A percentile compares a stretch with the other conserved stretches of the same genome.
These are phyloP conservation scores for Clivina fossor DNA, from an alignment of 2,888 invertebrate species.

Conservation along the genomic window DNA sequence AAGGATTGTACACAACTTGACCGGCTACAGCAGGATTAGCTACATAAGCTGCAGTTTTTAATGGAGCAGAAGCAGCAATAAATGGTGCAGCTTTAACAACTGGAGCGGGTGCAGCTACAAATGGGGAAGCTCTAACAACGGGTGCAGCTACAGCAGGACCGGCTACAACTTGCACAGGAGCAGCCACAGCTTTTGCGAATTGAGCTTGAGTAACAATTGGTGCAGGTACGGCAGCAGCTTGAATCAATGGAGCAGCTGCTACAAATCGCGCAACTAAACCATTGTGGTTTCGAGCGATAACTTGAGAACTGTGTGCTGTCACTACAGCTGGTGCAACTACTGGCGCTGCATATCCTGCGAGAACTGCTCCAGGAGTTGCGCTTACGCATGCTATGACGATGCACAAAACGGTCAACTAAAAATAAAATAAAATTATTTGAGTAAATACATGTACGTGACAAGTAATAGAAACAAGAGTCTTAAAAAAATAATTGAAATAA, in stretches of 20 bases:
- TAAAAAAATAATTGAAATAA: too few relatives aligned
- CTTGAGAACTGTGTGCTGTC: constrained; percentile 68
- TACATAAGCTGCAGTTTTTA: constrained; percentile 35
- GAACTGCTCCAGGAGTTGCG: constrained; percentile 49
- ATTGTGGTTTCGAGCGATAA: constrained; percentile 64
- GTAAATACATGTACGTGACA: too few relatives aligned
- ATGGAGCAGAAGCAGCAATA: constrained; percentile 41
- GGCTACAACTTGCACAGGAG: constrained; percentile 35
- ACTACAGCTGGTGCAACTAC: constrained; percentile 53
- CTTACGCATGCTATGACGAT: constrained; percentile 38
- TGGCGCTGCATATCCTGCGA: constrained; percentile 43
- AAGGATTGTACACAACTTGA: not conserved
- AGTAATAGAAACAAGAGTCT: too few relatives aligned
- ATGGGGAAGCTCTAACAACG: constrained; percentile 42
- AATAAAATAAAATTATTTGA: not conserved
- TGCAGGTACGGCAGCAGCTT: constrained; percentile 39
- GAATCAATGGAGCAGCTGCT: constrained; percentile 38
- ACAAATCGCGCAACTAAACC: constrained; percentile 55
- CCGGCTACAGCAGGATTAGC: constrained; percentile 45
- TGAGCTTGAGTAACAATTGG: constrained; percentile 42
- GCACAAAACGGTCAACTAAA: not conserved
- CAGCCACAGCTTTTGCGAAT: constrained; percentile 33
- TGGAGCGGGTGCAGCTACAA: constrained; percentile 44
- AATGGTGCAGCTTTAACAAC: constrained; percentile 44
- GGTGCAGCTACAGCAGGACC: constrained; percentile 37